Evolutionary conservation across 2,113 vertebrate species (phyloP).

Genomic region (Tupaia tana): DNA sequence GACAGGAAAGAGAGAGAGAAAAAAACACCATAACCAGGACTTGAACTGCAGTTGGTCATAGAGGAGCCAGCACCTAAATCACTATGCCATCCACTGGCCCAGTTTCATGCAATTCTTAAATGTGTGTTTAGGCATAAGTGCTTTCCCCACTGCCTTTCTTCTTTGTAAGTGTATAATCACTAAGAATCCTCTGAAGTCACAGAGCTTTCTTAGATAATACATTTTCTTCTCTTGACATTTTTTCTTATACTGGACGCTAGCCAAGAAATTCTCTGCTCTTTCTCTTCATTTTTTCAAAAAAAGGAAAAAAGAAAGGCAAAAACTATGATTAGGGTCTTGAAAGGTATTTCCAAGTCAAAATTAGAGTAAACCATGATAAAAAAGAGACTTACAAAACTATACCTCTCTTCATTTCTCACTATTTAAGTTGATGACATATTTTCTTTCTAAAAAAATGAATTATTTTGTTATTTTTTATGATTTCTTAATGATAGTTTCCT

Average conservation of each 20-base stretch:
- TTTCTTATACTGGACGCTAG: background rate
- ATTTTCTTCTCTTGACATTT: slow-evolving; percentile 12
- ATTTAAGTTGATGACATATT: background rate
- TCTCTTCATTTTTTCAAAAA: background rate
- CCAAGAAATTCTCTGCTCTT: background rate
- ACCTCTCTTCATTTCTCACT: background rate
- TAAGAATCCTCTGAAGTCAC: background rate
- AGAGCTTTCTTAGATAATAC: background rate
- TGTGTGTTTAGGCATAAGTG: background rate
- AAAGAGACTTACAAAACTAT: background rate
- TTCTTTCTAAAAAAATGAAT: background rate
- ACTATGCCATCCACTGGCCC: no score
- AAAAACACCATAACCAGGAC: no score
- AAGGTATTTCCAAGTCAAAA: background rate
- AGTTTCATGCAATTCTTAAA: background rate
- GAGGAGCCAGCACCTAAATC: no score
- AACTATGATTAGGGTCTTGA: background rate
- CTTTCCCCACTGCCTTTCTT: background rate
- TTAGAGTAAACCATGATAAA: background rate
- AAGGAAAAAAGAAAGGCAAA: background rate
- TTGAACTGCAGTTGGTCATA: no score
- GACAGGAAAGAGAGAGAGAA: no score
- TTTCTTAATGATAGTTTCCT: background rate
- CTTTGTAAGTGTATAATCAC: background rate
- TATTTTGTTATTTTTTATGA: background rate